These are phyloP conservation scores for Asarcornis scutulata DNA, from an alignment of 2,113 vertebrate species.

Conservation along the genomic window DNA sequence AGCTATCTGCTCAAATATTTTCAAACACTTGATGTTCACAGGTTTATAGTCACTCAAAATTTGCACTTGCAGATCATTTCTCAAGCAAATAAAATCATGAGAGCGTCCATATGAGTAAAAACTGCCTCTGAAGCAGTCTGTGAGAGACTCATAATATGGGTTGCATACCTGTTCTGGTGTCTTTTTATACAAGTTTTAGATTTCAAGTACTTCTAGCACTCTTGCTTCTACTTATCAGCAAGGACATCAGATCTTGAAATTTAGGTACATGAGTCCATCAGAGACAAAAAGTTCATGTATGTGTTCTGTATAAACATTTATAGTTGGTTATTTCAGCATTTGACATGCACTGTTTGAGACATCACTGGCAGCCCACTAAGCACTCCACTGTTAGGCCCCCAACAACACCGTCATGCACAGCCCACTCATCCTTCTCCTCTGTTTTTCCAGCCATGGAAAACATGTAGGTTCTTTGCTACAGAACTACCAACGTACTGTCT, in stretches of 20 bases:
- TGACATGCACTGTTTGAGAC: background rate
- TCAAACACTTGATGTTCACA: background rate
- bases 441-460: background rate
- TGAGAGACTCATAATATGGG: background rate
- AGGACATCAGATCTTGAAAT: background rate
- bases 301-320: background rate
- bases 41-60: background rate
- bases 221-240: background rate
- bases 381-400: background rate
- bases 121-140: background rate
- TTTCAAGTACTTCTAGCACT: background rate
- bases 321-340: background rate
- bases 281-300: background rate
- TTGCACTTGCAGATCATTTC: background rate
- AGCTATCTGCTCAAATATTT: background rate
- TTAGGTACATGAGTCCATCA: background rate
- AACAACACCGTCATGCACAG: background rate
- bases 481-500: background rate
- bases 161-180: background rate
- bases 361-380: background rate
- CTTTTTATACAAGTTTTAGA: background rate
- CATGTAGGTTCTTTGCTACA: background rate
- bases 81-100: background rate
- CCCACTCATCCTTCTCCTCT: background rate
- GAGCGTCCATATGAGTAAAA: background rate